Percentiles rank a stretch among this genome's conserved stretches.
These are phyloP conservation scores for Drosophila kuntzei DNA, from an alignment of 2,888 invertebrate genomes.

Conservation along the genomic window DNA sequence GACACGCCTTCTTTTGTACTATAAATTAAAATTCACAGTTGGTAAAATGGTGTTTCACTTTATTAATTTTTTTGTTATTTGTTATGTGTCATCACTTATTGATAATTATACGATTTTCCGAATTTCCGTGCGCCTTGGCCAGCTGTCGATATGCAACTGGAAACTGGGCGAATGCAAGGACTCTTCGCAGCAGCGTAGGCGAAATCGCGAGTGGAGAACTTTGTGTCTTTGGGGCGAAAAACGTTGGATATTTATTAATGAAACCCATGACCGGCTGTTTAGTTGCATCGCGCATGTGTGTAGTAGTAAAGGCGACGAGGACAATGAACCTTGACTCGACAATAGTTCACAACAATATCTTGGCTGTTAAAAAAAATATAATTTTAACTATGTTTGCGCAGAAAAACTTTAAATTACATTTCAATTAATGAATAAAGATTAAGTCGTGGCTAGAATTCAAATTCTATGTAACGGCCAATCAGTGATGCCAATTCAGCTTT, in stretches of 20 bases:
- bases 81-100: constrained; percentile 22
- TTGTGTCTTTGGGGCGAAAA: constrained; percentile 31
- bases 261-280: constrained; percentile 61
- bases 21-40: not conserved
- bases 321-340: constrained; percentile 56
- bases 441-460: not conserved
- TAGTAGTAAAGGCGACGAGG: constrained; percentile 58
- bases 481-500: too few species aligned
- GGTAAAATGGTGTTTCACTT: constrained; percentile 42
- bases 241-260: constrained; percentile 63
- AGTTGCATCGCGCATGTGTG: constrained; percentile 67
- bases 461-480: too few species aligned
- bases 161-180: constrained; percentile 66
- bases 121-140: constrained; percentile 75
- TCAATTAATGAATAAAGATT: not conserved
- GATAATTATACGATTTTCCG: constrained; percentile 49
- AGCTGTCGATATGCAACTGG: constrained; percentile 83
- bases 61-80: constrained; percentile 36
- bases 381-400: not conserved
- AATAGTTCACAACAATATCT: not conserved
- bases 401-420: not conserved
- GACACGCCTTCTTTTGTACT: not conserved
- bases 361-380: not conserved
- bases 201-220: constrained; percentile 37
- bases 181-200: constrained; percentile 43